Base-by-base conservation (phyloP, 2,888 invertebrate species). In the Pandemis corylana region DNA sequence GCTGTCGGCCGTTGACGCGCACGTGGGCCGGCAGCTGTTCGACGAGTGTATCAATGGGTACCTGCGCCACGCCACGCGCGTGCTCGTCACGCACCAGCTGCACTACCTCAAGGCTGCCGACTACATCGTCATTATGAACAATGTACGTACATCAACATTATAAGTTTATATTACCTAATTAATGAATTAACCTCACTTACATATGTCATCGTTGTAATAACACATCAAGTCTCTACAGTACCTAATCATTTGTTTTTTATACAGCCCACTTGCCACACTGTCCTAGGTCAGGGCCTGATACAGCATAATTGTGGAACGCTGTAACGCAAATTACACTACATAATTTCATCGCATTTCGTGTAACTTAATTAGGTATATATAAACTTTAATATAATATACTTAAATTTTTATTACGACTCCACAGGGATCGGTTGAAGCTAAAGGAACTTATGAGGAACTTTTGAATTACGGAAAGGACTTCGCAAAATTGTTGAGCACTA, bases 51-150 rank as follows among this genome's bases (percentile, higher is more conserved):
- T 97, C 81, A 93, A 89, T 78, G 96, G 95, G 0, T 95, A 95
- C 84, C 92, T 98, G 76, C 94, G 95, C 6, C 95, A 96, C 78
- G 97, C 97, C 85, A 97, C 97, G 0, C 95, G 97, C 63, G 95
- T 98, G 76, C 95, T 98, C 42, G 97, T 98, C 77, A 98, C 98
- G 0, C 98, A 98, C 90, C 98, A 98, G 87, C 95, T 98, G n/a
- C 98, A 98, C 83, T 94, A 91, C 89, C 94, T 91, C 76, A 93
- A 92, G 84, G 94, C 87, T 36, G 94, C 90, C 53, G 94, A 91
- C 85, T 94, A 94, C 84, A 95, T 96, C 79, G 86, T 96, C 72
- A 94, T 96, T 79, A 94, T 95, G 95, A 92, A 94, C 81, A 88
- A 91, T 77, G 94, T 94, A 80, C 78, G 12, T 36, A 36, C 28